Conservation (phyloP, 2,113 vertebrate genomes). For the Apodemus speciosus region DNA sequence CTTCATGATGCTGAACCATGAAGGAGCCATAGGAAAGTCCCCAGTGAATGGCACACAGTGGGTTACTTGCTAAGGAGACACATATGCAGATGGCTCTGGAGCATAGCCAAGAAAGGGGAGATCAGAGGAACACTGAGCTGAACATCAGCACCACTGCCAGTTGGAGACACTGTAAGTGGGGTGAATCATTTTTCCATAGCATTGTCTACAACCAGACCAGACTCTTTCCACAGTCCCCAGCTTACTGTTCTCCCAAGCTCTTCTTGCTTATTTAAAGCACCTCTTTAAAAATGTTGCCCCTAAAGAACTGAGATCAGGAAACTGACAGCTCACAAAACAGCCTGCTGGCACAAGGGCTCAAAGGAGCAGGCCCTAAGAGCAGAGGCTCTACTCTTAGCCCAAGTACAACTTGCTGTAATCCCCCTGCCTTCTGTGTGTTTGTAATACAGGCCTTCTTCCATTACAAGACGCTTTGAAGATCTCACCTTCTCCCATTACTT, state of each 20-base stretch:
- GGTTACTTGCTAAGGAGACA: neutral
- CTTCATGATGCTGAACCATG: neutral
- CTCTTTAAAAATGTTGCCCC: slow-evolving; percentile 55
- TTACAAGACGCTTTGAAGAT: slow-evolving; percentile 89
- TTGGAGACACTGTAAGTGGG: neutral
- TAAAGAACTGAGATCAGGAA: slow-evolving; percentile 66
- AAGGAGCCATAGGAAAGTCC: neutral
- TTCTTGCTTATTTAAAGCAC: slow-evolving; percentile 48
- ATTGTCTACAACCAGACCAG: neutral
- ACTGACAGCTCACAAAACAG: slow-evolving; percentile 76
- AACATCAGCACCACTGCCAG: neutral
- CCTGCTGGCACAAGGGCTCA: slow-evolving; percentile 66
- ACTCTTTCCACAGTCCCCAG: slow-evolving; percentile 11
- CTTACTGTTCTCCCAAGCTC: neutral
- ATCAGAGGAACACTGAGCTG: neutral
- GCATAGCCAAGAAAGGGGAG: neutral
- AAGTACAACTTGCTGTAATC: slow-evolving; percentile 83
- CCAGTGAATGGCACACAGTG: neutral
- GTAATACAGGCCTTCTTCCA: slow-evolving; percentile 83
- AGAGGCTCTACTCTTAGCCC: slow-evolving; percentile 75
- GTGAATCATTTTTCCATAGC: neutral
- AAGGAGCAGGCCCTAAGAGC: slow-evolving; percentile 68
- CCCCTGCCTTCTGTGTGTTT: slow-evolving; percentile 84
- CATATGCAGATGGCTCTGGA: neutral
- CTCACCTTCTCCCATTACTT: slow-evolving; percentile 89